Conservation (phyloP, 2,797 vertebrate genomes). For the Mormyrus hasselquistii region DNA sequence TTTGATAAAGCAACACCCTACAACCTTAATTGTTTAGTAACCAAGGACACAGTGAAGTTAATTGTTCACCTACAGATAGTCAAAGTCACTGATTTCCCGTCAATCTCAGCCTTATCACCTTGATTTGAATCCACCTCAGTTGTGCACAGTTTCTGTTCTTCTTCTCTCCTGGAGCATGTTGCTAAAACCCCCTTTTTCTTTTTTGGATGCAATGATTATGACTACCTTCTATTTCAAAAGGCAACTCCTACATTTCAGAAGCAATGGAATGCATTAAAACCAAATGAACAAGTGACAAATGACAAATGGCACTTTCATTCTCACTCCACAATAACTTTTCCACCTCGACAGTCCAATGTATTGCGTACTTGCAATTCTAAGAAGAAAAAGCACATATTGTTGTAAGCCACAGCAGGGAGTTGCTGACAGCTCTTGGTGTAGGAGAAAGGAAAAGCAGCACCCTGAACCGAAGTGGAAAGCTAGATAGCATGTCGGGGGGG, state of each 20-base stretch:
- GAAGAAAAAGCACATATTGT: not conserved
- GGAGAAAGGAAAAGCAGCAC: not conserved
- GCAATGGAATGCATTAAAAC: not conserved
- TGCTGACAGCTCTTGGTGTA: not conserved
- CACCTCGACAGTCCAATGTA: not conserved
- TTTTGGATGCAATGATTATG: conserved; percentile 11
- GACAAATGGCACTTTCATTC: not conserved
- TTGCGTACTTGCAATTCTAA: not conserved
- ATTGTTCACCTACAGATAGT: conserved; percentile 37
- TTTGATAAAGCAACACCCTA: conserved; percentile 57
- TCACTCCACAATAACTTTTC: not conserved
- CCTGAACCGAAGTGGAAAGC: not conserved
- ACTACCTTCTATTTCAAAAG: not conserved
- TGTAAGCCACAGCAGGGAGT: not conserved
- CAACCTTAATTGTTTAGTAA: conserved; percentile 64
- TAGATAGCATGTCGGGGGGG: not conserved
- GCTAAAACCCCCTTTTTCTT: not conserved
- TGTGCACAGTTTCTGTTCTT: not conserved
- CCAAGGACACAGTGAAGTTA: conserved; percentile 54
- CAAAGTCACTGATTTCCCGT: conserved; percentile 38
- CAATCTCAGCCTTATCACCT: conserved; percentile 40
- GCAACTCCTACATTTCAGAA: not conserved
- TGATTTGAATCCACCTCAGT: conserved; percentile 32
- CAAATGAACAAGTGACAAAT: conserved; percentile 9
- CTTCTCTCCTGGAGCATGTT: not conserved